Conservation (phyloP, 2,113 vertebrate genomes). For the Taxidea taxus region DNA sequence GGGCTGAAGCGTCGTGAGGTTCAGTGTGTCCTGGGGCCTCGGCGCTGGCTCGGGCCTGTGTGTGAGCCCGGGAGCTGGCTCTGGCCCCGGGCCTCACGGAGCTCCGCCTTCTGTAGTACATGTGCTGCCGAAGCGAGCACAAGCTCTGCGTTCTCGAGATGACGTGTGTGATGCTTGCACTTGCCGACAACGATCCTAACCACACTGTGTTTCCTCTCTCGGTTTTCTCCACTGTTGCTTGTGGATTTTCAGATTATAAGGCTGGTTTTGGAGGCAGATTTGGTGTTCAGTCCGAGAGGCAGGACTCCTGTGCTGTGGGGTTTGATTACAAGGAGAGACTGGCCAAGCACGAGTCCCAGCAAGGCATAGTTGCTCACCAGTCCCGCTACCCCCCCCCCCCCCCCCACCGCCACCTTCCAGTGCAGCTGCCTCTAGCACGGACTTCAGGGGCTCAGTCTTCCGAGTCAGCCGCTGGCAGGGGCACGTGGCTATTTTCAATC, state of each 20-base stretch:
- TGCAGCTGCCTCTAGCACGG: constrained; percentile 76
- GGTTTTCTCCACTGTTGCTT: constrained; percentile 59
- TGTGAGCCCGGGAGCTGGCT: no score
- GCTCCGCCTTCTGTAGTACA: not conserved
- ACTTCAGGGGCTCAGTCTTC: constrained; percentile 44
- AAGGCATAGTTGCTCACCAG: constrained; percentile 85
- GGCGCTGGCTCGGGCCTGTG: fast-evolving
- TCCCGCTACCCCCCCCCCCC: not conserved
- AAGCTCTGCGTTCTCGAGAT: fast-evolving
- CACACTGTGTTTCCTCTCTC: constrained; percentile 58
- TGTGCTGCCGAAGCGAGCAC: no score
- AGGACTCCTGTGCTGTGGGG: constrained; percentile 91
- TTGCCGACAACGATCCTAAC: constrained; percentile 44
- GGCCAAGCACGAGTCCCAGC: constrained; percentile 93
- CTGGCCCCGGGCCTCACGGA: fast-evolving
- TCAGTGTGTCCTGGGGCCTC: not conserved
- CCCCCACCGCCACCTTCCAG: no score
- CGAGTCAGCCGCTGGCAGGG: fast-evolving
- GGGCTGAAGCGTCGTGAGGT: not conserved
- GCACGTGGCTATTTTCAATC: fast-evolving
- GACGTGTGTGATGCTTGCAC: fast-evolving
- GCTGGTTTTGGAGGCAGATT: constrained; percentile 93
- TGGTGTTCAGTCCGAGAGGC: constrained; percentile 91
- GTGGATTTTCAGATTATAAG: constrained; percentile 92
- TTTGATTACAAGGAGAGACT: constrained; percentile 94